Percentiles rank a stretch among this genome's conserved stretches.
Evolutionary conservation across 2,797 vertebrate genomes (phyloP).

Genomic region (Hozukius guyotensis): DNA sequence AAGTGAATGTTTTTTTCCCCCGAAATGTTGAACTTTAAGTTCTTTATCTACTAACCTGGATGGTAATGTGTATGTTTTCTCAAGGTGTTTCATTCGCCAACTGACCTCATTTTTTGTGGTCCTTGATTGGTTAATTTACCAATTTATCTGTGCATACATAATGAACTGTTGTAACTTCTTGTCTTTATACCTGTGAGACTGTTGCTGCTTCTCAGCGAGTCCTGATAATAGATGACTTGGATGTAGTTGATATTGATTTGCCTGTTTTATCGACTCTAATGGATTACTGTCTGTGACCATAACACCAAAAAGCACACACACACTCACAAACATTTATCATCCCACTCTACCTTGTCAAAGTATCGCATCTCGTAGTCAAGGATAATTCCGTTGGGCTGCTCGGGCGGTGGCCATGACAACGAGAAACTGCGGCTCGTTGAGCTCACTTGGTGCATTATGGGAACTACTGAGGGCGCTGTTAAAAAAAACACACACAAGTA

Average conservation of each 20-base stretch:
- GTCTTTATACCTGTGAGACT: not conserved
- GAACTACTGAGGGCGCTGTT: slow-evolving; percentile 92
- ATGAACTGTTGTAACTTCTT: not conserved
- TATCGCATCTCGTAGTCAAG: slow-evolving; percentile 95
- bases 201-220: slow-evolving; percentile 5
- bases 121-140: not conserved
- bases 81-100: not conserved
- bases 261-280: slow-evolving; percentile 49
- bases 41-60: not conserved
- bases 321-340: slow-evolving; percentile 53
- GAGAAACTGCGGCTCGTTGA: slow-evolving; percentile 96
- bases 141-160: not conserved
- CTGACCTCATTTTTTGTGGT: not conserved
- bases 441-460: slow-evolving; percentile 98
- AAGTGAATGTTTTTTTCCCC: no score
- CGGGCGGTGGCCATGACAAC: slow-evolving; percentile 94
- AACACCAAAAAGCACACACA: slow-evolving; percentile 27
- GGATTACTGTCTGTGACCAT: slow-evolving; percentile 34
- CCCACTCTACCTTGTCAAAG: slow-evolving; percentile 91
- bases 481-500: slow-evolving; percentile 38
- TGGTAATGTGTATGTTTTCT: not conserved
- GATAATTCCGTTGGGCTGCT: slow-evolving; percentile 96
- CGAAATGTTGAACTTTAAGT: not conserved
- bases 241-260: slow-evolving; percentile 49
- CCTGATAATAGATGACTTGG: slow-evolving; percentile 42